A percentile compares a stretch with the other conserved stretches of the same genome.
These are phyloP conservation scores for Apis dorsata DNA, from an alignment of 1,140 invertebrate genomes.

Conservation along the genomic window DNA sequence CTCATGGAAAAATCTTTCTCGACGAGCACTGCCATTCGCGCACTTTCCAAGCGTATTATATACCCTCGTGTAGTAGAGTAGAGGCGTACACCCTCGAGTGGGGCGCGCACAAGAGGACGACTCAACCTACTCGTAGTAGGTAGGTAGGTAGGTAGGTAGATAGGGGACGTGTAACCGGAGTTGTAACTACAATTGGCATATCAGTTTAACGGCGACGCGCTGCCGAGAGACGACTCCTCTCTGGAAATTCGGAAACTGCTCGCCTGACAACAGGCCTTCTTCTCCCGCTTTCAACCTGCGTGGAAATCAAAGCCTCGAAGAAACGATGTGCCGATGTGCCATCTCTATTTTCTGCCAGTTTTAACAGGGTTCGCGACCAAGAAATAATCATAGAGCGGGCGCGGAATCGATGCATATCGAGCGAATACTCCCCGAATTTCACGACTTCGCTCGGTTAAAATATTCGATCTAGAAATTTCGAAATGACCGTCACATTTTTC, in stretches of 20 bases:
- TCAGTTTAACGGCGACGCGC: slow-evolving; percentile 64
- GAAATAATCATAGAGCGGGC: not conserved
- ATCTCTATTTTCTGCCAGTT: slow-evolving; percentile 28
- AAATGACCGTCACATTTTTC: too few relatives aligned
- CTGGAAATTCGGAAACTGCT: slow-evolving; percentile 50
- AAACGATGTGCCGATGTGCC: not conserved
- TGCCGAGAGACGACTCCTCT: slow-evolving; percentile 45
- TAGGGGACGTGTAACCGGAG: slow-evolving; percentile 40
- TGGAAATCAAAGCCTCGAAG: not conserved
- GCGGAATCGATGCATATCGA: too few relatives aligned
- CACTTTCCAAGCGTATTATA: slow-evolving; percentile 38
- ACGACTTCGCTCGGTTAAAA: too few relatives aligned
- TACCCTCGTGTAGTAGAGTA: not conserved
- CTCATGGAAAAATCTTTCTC: slow-evolving; percentile 39
- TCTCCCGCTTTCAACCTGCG: not conserved
- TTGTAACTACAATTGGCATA: slow-evolving; percentile 73
- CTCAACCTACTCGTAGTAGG: slow-evolving; percentile 31
- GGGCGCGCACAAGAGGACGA: slow-evolving; percentile 25
- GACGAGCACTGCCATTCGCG: slow-evolving; percentile 62
- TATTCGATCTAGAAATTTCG: too few relatives aligned
- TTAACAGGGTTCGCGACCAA: slow-evolving; percentile 5
- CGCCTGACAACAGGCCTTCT: too few relatives aligned
- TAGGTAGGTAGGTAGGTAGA: not conserved
- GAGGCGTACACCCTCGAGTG: slow-evolving; percentile 20
- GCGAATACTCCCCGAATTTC: too few relatives aligned